Evolutionary conservation across 92 coral and sea anemone species (phyloP), one percentile per base, ranked within the genome.

Genomic region (Ricordea florida): DNA sequence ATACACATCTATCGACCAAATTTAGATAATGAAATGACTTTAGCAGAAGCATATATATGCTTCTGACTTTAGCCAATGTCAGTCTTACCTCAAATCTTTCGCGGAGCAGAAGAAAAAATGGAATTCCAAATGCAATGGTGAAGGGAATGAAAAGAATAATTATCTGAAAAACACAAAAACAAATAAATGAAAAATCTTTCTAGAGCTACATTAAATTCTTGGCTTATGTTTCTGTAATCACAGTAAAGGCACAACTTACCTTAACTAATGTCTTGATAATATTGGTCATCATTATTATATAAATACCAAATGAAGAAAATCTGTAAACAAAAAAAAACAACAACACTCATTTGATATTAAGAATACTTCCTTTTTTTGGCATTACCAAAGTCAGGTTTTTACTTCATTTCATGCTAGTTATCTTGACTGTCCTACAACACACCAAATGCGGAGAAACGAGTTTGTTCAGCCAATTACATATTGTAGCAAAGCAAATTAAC

Each of bases 241-340:
- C 6, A 45, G 51, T n/a, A n/a, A n/a, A 3, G 16, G 27, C n/a
- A 43, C 11, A 25, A 14, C 41, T 11, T 75, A 91, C 97, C 97
- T 91, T 91, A 22, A 91, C 85, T 29, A 91, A 80, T 2, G 97
- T 91, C 74, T 79, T 79, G 28, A 91, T 91, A 28, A 91, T 91
- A 48, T 91, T 91, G 14, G 93, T 91, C 97, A 91, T 91, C 97
- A 91, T 91, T 17, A 91, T 91, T 8, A 91, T 91, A 44, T 91
- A 91, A 84, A 91, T 91, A 61, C 97, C 97, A 60, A 91, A 91
- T 66, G 97, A 79, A 31, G 97, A 91, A 84, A 91, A 91, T 60
- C 97, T 91, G 76, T 22, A 87, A 76, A 23, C 7, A 51, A 28
- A 67, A 55, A 21, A 47, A 29, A 1, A 40, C n/a, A n/a, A n/a